These are phyloP conservation scores for Melanostigma gelatinosum DNA, from an alignment of 2,113 vertebrate species.

Conservation along the genomic window DNA sequence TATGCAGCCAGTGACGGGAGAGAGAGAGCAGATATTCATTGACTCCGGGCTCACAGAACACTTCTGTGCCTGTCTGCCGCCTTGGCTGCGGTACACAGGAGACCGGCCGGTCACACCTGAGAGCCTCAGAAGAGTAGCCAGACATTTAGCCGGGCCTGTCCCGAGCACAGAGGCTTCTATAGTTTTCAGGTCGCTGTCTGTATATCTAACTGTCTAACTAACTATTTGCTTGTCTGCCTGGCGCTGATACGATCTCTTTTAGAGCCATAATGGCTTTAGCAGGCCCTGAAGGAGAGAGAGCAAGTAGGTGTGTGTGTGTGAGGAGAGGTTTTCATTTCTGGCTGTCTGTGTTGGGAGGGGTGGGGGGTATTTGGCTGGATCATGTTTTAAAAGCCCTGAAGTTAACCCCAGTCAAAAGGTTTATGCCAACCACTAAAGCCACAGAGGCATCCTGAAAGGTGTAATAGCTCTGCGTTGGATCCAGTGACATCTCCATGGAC, in stretches of 20 bases:
- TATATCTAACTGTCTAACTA: constrained; percentile 65
- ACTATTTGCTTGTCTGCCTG: constrained; percentile 65
- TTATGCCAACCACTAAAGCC: constrained; percentile 74
- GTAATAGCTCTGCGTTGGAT: constrained; percentile 47
- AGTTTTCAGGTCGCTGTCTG: constrained; percentile 60
- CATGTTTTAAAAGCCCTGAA: constrained; percentile 78
- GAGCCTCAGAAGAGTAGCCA: constrained; percentile 76
- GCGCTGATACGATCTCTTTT: constrained; percentile 71
- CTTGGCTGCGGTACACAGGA: constrained; percentile 64
- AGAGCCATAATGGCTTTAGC: constrained; percentile 75
- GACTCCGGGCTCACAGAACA: constrained; percentile 62
- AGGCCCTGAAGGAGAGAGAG: constrained; percentile 70
- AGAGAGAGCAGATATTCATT: constrained; percentile 76
- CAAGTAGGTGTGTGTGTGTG: constrained; percentile 60
- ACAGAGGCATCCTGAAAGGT: constrained; percentile 64
- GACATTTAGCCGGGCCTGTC: constrained; percentile 69
- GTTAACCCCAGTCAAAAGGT: constrained; percentile 80
- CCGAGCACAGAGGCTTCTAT: constrained; percentile 57
- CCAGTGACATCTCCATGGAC: constrained; percentile 58
- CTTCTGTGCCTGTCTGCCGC: constrained; percentile 70
- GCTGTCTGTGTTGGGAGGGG: constrained; percentile 41
- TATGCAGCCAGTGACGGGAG: constrained; percentile 50
- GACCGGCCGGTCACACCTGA: constrained; percentile 77
- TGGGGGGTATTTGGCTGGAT: constrained; percentile 56
- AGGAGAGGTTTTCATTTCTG: constrained; percentile 69